Evolutionary conservation across 1,140 invertebrate genomes (phyloP).

Genomic region (Scaptomyza pallida): DNA sequence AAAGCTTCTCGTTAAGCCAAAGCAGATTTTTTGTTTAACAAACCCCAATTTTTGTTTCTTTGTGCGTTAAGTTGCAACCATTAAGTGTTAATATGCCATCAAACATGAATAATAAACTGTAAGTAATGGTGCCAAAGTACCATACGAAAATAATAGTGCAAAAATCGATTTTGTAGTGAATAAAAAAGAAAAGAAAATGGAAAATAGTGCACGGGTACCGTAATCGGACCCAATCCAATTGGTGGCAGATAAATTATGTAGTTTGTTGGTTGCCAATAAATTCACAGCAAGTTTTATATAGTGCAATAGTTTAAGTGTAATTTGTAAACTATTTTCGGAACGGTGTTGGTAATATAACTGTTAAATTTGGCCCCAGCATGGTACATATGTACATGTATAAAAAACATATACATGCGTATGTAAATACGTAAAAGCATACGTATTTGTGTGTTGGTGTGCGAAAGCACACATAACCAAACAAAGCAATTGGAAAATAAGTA

Average conservation of each 20-base stretch:
- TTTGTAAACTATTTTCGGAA: constrained; percentile 44
- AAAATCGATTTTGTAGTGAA: constrained; percentile 82
- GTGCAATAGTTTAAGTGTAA: constrained; percentile 66
- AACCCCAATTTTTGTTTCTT: constrained; percentile 60
- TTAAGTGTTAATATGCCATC: constrained; percentile 83
- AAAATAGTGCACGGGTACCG: constrained; percentile 62
- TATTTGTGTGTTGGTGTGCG: constrained; percentile 33
- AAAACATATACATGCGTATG: constrained; percentile 16
- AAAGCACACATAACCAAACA: constrained; percentile 42
- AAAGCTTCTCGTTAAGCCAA: constrained; percentile 32
- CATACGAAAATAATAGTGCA: constrained; percentile 62
- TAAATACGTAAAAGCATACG: constrained; percentile 18
- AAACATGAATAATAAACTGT: constrained; percentile 84
- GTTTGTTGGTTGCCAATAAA: constrained; percentile 58
- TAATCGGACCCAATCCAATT: constrained; percentile 58
- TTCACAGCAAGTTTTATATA: constrained; percentile 52
- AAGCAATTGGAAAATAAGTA: constrained; percentile 35
- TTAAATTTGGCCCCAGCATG: constrained; percentile 13
- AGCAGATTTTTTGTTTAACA: constrained; percentile 40
- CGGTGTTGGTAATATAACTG: constrained; percentile 60
- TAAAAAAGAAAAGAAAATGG: constrained; percentile 42
- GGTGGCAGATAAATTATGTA: constrained; percentile 64
- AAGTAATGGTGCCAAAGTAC: constrained; percentile 69
- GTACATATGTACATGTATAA: constrained; percentile 15
- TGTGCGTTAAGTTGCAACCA: constrained; percentile 80